Conservation (phyloP, 2,888 invertebrate genomes). For the Apotomis betuletana region DNA sequence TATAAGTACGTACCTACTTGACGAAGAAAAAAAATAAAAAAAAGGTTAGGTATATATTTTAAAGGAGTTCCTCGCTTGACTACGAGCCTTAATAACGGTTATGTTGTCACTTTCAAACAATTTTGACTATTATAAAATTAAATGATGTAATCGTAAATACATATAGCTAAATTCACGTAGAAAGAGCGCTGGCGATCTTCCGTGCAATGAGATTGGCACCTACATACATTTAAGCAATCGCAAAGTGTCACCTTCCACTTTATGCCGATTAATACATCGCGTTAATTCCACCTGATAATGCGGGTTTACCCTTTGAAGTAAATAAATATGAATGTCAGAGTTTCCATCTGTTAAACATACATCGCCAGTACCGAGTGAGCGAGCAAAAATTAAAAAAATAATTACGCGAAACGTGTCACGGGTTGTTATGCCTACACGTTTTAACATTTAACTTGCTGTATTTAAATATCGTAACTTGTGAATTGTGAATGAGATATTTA, state of each 20-base stretch:
- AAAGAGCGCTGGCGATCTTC: too few relatives aligned
- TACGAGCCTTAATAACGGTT: too few relatives aligned
- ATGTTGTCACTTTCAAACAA: too few relatives aligned
- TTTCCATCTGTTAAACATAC: conserved; percentile 30
- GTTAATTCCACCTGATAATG: not conserved
- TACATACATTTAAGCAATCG: not conserved
- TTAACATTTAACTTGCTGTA: conserved; percentile 6
- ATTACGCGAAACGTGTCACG: conserved; percentile 21
- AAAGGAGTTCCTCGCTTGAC: too few relatives aligned
- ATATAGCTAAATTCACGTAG: too few relatives aligned
- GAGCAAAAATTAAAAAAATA: conserved; percentile 16
- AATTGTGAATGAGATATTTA: not conserved
- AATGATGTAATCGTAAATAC: too few relatives aligned
- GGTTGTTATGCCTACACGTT: conserved; percentile 8
- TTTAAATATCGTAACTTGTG: not conserved
- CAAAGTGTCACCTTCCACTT: not conserved
- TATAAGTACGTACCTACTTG: too few relatives aligned
- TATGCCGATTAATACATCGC: conserved; percentile 6
- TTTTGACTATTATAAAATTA: too few relatives aligned
- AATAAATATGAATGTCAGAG: conserved; percentile 30
- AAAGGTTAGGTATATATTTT: too few relatives aligned
- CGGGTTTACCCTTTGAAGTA: conserved; percentile 13
- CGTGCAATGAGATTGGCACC: too few relatives aligned
- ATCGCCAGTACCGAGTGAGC: not conserved
- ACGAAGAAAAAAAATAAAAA: too few relatives aligned